A percentile compares a stretch with the other conserved stretches of the same genome.
Conservation (phyloP, 2,888 invertebrate genomes). For the Shargacucullia verbasci region DNA sequence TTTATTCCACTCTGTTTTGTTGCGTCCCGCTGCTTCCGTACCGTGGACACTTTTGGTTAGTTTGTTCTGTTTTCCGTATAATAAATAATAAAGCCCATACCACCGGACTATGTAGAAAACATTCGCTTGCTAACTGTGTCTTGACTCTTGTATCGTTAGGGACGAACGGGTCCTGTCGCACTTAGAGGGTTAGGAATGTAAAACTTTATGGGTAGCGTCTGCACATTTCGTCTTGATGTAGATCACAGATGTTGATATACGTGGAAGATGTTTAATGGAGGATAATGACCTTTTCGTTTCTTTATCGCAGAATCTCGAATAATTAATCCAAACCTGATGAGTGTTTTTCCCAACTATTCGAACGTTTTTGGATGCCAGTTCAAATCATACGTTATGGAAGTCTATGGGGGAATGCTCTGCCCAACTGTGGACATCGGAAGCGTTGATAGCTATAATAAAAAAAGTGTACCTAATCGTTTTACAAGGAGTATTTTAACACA, state of each 20-base stretch:
- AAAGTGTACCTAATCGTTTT: too few relatives aligned
- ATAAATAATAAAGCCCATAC: constrained; percentile 86
- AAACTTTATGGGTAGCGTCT: constrained; percentile 40
- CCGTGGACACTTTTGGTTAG: constrained; percentile 88
- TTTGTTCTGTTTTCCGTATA: constrained; percentile 86
- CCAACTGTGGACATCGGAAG: too few relatives aligned
- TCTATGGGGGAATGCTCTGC: too few relatives aligned
- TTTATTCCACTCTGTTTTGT: constrained; percentile 82
- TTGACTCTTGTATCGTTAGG: constrained; percentile 52
- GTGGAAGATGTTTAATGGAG: neutral
- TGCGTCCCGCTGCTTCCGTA: constrained; percentile 85
- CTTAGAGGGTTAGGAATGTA: constrained; percentile 55
- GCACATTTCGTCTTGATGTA: constrained; percentile 24
- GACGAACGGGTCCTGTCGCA: constrained; percentile 42
- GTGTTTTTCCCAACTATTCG: too few relatives aligned
- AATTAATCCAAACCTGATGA: neutral
- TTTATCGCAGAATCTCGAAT: neutral
- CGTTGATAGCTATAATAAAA: too few relatives aligned
- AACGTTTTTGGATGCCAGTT: too few relatives aligned
- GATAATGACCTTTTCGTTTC: constrained; percentile 12
- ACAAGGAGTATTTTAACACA: too few relatives aligned
- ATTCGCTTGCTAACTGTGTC: constrained; percentile 51
- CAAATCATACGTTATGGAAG: too few relatives aligned
- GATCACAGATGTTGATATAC: constrained; percentile 12
- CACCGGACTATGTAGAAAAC: constrained; percentile 56